Evolutionary conservation across 2,113 vertebrate genomes (phyloP).

Genomic region (Opisthocomus hoazin): DNA sequence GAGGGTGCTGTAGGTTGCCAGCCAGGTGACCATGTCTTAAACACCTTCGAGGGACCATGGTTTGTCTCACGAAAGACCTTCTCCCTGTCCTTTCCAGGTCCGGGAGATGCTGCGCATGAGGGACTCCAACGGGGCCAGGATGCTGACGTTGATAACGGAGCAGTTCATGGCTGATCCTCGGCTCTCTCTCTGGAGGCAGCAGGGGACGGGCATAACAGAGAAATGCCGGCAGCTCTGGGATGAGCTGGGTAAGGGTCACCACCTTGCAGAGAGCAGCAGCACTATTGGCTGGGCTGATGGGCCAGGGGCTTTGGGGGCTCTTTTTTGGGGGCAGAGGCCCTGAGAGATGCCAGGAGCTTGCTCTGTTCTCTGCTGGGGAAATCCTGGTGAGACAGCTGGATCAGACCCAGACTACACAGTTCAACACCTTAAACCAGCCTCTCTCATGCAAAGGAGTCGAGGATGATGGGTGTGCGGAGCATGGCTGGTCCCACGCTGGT

Average conservation of each 20-base stretch:
- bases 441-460: background rate
- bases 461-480: background rate
- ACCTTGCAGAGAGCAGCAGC: background rate
- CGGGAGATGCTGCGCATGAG: conserved; percentile 98
- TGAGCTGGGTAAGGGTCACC: conserved; percentile 80
- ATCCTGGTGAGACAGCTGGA: background rate
- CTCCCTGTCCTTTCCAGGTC: conserved; percentile 73
- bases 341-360: background rate
- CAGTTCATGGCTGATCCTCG: conserved; percentile 99
- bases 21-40: background rate
- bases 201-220: conserved; percentile 97
- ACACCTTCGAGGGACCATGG: background rate
- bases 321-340: background rate
- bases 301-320: background rate
- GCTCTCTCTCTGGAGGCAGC: conserved; percentile 95
- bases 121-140: conserved; percentile 95
- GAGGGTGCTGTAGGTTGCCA: background rate
- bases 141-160: conserved; percentile 96
- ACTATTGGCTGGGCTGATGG: background rate
- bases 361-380: background rate
- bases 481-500: background rate
- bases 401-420: background rate
- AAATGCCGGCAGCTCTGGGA: conserved; percentile 99
- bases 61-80: background rate
- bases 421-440: background rate